Evolutionary conservation across 2,888 invertebrate genomes (phyloP).

Genomic region (Portevinia maculata): DNA sequence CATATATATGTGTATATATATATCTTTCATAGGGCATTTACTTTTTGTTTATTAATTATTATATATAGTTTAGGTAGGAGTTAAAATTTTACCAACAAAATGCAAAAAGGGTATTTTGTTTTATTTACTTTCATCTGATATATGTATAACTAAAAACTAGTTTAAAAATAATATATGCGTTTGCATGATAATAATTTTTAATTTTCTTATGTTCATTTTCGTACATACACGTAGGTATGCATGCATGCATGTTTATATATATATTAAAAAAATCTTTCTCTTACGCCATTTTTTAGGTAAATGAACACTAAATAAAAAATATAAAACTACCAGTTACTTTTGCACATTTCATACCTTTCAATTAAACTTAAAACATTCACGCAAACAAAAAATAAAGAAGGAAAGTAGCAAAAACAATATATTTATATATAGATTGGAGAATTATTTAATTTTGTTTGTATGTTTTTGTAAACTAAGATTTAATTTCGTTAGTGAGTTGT

Average conservation of each 20-base stretch:
- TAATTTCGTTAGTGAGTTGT: neutral
- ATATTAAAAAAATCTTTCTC: neutral
- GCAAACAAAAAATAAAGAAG: constrained; percentile 25
- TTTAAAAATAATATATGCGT: constrained; percentile 15
- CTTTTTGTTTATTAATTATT: constrained; percentile 17
- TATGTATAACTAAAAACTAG: constrained; percentile 42
- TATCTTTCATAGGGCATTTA: constrained; percentile 63
- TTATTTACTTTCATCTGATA: neutral
- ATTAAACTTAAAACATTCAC: constrained; percentile 33
- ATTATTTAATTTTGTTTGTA: neutral
- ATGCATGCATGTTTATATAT: too few relatives aligned
- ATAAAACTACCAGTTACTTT: constrained; percentile 26
- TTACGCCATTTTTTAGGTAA: constrained; percentile 8
- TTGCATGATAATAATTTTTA: neutral
- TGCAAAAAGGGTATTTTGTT: constrained; percentile 50
- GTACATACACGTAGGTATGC: too few relatives aligned
- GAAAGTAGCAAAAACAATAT: constrained; percentile 5
- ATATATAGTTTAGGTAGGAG: constrained; percentile 36
- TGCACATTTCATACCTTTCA: constrained; percentile 30
- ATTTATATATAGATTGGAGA: neutral
- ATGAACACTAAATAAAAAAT: constrained; percentile 25
- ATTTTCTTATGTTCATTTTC: constrained; percentile 9
- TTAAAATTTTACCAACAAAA: constrained; percentile 63
- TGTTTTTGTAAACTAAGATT: too few relatives aligned
- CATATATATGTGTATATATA: constrained; percentile 48